A percentile compares a stretch with the other conserved stretches of the same genome.
Evolutionary conservation across 2,113 vertebrate genomes (phyloP).

Genomic region (Octodon degus): DNA sequence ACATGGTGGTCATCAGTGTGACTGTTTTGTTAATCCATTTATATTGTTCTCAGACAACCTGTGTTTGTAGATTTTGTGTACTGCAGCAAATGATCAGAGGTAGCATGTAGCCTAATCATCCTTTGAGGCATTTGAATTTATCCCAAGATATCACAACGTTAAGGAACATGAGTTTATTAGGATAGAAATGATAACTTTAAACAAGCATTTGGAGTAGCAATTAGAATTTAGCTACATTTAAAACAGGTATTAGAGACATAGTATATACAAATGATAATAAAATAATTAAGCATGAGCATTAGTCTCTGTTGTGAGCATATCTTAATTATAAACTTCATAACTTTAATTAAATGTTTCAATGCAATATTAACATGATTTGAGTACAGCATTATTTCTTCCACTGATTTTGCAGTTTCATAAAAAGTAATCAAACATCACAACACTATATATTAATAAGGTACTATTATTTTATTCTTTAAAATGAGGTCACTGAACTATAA

Average conservation of each 20-base stretch:
- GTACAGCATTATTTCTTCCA: conserved; percentile 3
- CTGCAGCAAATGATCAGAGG: neutral
- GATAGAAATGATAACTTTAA: neutral
- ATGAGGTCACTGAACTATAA: conserved; percentile 63
- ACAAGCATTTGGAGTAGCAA: neutral
- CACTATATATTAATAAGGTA: conserved; percentile 29
- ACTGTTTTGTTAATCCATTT: neutral
- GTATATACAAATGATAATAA: neutral
- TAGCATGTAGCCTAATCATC: neutral
- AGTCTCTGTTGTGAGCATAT: neutral
- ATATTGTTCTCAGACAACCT: neutral
- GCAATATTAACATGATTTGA: conserved; percentile 20
- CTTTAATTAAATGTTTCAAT: conserved; percentile 52
- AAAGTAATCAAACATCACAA: conserved; percentile 19
- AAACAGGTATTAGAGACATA: neutral
- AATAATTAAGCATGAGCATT: neutral
- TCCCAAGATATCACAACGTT: neutral
- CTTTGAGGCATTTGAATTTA: neutral
- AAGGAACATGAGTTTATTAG: neutral
- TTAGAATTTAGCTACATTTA: neutral
- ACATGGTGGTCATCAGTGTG: neutral
- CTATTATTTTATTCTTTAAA: conserved; percentile 60
- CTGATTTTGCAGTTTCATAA: conserved; percentile 19
- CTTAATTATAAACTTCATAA: conserved; percentile 36
- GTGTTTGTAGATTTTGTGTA: neutral